Percentiles rank a stretch among this genome's conserved stretches.
phyloP scores from a whole-genome alignment of 2,113 vertebrate genomes.

The Austrofundulus limnaeus region DNA sequence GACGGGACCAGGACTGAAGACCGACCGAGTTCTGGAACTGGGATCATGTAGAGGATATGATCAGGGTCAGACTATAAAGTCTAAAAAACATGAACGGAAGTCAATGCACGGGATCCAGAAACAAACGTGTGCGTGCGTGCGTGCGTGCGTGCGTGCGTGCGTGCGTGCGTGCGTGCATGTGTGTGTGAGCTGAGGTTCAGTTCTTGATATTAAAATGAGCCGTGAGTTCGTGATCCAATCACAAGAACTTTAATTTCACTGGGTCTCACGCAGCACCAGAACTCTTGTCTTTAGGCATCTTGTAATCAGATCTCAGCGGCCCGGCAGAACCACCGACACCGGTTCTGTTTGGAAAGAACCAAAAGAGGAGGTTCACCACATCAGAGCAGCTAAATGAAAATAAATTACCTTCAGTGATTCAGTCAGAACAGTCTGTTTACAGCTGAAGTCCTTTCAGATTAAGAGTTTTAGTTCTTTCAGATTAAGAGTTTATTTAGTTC shows the following conservation, averaged over 20 bases:
- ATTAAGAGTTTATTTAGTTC: no score
- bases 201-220: background rate
- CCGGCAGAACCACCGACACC: background rate
- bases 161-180: background rate
- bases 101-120: no score
- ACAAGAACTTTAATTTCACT: background rate
- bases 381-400: background rate
- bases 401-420: no score
- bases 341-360: background rate
- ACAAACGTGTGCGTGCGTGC: no score
- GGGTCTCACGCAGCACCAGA: background rate
- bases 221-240: background rate
- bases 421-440: no score
- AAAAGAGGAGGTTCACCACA: background rate
- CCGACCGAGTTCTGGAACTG: background rate
- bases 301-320: conserved; percentile 2
- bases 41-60: background rate
- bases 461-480: no score
- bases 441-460: background rate
- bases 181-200: background rate
- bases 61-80: no score
- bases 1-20: background rate
- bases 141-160: background rate
- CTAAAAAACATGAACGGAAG: no score
- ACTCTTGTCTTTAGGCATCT: background rate